Conservation (phyloP, 2,888 invertebrate genomes). For the Drosophila prostipennis region DNA sequence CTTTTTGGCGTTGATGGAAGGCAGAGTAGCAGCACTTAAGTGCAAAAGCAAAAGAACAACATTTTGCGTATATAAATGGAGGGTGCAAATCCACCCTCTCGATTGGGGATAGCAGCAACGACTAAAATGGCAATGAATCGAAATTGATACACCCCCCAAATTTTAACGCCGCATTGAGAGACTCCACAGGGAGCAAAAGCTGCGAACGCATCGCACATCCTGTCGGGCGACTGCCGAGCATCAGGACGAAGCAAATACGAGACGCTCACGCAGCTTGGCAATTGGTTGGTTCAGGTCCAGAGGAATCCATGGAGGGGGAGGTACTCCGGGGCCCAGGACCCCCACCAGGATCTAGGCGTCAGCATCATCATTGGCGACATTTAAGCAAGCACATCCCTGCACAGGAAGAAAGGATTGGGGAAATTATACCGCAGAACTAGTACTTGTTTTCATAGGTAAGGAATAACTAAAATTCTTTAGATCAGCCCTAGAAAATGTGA, state of each 20-base stretch:
- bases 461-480: too few relatives aligned
- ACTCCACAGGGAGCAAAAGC: conserved; percentile 66
- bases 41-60: conserved; percentile 72
- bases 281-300: conserved; percentile 43
- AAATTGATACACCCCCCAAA: conserved; percentile 82
- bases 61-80: conserved; percentile 46
- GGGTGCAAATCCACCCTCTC: conserved; percentile 68
- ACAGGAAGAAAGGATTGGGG: conserved; percentile 8
- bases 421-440: too few relatives aligned
- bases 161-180: conserved; percentile 70
- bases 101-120: conserved; percentile 55
- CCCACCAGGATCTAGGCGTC: conserved; percentile 59
- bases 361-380: conserved; percentile 66
- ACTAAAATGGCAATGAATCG: conserved; percentile 68
- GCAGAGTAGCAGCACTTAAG: conserved; percentile 61
- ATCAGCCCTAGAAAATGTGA: too few relatives aligned
- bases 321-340: conserved; percentile 50
- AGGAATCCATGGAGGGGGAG: conserved; percentile 2
- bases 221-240: conserved; percentile 50
- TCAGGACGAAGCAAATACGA: conserved; percentile 41
- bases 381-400: conserved; percentile 50
- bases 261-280: conserved; percentile 32
- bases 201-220: conserved; percentile 37
- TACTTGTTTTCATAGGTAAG: too few relatives aligned
- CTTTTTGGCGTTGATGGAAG: conserved; percentile 53